A percentile compares a stretch with the other conserved stretches of the same genome.
Conservation (phyloP, 2,797 vertebrate species). For the Pangasius mekongensis region DNA sequence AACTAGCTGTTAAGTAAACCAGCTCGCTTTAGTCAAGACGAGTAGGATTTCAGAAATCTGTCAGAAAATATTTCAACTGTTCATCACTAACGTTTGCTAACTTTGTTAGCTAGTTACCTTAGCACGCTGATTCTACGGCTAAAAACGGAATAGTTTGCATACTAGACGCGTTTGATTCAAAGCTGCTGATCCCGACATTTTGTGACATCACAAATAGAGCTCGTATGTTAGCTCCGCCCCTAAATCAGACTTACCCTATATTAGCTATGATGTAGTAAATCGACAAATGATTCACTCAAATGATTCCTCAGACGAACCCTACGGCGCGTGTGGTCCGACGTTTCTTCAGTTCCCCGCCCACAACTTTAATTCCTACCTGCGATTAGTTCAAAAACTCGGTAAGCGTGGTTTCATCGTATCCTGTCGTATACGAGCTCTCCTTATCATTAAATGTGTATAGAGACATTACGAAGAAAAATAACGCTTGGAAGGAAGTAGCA, state of each 20-base stretch:
- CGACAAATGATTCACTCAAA: not conserved
- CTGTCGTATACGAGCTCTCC: not conserved
- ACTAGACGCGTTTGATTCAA: not conserved
- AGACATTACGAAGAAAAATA: not conserved
- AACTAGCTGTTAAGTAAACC: not conserved
- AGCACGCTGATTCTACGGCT: not conserved
- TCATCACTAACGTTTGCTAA: not conserved
- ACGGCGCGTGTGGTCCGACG: not conserved
- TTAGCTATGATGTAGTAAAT: not conserved
- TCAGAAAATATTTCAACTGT: not conserved
- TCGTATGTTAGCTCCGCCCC: not conserved
- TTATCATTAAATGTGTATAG: not conserved
- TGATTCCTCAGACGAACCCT: not conserved
- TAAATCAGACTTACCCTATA: not conserved
- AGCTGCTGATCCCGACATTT: not conserved
- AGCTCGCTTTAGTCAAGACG: not conserved
- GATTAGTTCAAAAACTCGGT: not conserved
- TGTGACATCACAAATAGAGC: not conserved
- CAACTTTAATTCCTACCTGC: not conserved
- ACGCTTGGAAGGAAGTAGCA: not conserved
- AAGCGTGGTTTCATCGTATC: not conserved
- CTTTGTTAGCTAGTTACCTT: not conserved
- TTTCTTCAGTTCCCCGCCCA: not conserved
- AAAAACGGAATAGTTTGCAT: not conserved
- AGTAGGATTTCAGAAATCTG: not conserved